These are phyloP conservation scores for Lepidonotus clava DNA, from an alignment of 2,888 invertebrate species.

Conservation along the genomic window DNA sequence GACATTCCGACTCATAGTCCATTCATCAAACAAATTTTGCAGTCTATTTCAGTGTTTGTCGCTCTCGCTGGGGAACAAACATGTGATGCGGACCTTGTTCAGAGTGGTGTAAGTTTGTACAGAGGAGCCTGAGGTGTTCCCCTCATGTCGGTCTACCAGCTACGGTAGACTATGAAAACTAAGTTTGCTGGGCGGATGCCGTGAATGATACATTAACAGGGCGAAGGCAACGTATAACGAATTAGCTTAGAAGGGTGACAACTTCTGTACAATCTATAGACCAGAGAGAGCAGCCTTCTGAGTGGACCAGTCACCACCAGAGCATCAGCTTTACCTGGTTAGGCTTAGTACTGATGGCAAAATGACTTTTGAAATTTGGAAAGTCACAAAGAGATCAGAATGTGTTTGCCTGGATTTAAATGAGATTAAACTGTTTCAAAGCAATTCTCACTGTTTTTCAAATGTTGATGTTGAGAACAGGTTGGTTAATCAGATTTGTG, in stretches of 20 bases:
- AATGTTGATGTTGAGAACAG: too few species aligned
- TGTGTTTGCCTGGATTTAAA: too few species aligned
- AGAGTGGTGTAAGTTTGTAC: not conserved
- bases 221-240: slow-evolving; percentile 35
- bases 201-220: slow-evolving; percentile 20
- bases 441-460: too few species aligned
- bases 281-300: too few species aligned
- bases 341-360: too few species aligned
- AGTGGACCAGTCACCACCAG: too few species aligned
- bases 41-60: not conserved
- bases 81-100: not conserved
- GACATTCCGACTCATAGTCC: not conserved
- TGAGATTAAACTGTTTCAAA: too few species aligned
- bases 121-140: not conserved
- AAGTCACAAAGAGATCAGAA: too few species aligned
- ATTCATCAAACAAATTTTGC: not conserved
- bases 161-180: not conserved
- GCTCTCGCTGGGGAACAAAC: not conserved
- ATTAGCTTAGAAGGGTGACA: not conserved
- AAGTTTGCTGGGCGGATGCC: slow-evolving; percentile 17
- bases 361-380: too few species aligned
- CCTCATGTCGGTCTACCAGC: not conserved
- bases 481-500: too few species aligned
- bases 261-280: slow-evolving; percentile 10
- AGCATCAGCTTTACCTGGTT: too few species aligned